These are phyloP conservation scores for Echeneis naucrates DNA, from an alignment of 2,797 vertebrate genomes.

Conservation along the genomic window DNA sequence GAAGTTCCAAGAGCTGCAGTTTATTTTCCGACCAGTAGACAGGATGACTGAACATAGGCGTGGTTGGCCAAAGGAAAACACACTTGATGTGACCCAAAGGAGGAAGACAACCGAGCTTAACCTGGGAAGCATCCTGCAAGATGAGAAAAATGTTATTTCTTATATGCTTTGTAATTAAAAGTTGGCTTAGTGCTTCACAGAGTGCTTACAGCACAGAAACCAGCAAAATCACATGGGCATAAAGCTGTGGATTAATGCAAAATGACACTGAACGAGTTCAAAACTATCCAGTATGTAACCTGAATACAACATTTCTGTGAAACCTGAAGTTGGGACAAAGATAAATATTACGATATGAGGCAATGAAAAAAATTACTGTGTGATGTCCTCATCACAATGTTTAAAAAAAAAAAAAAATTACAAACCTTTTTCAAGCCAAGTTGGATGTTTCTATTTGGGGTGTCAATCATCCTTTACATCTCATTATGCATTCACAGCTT, in stretches of 20 bases:
- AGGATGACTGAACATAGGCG: constrained; percentile 72
- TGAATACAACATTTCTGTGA: background rate
- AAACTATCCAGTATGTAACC: background rate
- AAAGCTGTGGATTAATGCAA: background rate
- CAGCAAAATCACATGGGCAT: background rate
- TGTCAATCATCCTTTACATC: constrained; percentile 50
- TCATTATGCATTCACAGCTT: background rate
- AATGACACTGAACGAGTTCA: background rate
- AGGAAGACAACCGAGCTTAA: constrained; percentile 71
- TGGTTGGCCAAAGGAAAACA: constrained; percentile 15
- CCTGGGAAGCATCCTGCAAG: constrained; percentile 79
- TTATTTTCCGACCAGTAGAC: constrained; percentile 64
- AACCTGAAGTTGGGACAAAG: constrained; percentile 1
- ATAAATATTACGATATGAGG: background rate
- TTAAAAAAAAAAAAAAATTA: constrained; percentile 10
- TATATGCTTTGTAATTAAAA: background rate
- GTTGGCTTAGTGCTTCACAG: background rate
- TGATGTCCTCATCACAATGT: background rate
- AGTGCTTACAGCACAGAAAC: background rate
- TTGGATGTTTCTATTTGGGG: constrained; percentile 8
- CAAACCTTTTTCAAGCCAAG: constrained; percentile 70
- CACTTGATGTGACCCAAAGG: constrained; percentile 59
- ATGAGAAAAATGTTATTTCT: constrained; percentile 17
- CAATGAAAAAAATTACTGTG: background rate
- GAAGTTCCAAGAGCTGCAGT: constrained; percentile 81